Conservation (phyloP, 2,797 vertebrate species). For the Oreochromis mossambicus region DNA sequence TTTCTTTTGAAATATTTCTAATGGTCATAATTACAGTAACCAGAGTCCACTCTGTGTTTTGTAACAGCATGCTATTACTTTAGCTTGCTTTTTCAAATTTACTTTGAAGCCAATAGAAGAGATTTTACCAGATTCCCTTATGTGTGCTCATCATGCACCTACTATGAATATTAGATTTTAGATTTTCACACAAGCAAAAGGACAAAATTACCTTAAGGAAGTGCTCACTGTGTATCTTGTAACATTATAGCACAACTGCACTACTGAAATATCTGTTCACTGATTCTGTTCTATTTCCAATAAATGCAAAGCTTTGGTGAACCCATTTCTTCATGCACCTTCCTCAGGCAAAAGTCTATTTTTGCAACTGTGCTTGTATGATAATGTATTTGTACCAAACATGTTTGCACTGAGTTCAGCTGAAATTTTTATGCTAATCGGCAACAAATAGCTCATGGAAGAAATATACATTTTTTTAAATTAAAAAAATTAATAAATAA, state of each 20-base stretch:
- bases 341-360: neutral
- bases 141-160: neutral
- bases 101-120: neutral
- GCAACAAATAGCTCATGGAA: neutral
- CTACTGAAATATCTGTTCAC: neutral
- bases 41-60: neutral
- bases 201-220: neutral
- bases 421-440: neutral
- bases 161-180: neutral
- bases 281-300: neutral
- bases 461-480: too few relatives aligned
- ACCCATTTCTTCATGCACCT: neutral
- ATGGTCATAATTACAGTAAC: neutral
- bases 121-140: neutral
- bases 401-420: neutral
- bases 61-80: neutral
- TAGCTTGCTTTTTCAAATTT: conserved; percentile 20
- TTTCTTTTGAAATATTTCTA: neutral
- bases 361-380: neutral
- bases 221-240: neutral
- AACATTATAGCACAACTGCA: neutral
- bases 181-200: neutral
- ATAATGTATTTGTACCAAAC: neutral
- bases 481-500: neutral
- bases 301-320: neutral